phyloP scores from a whole-genome alignment of 1,140 invertebrate genomes.

The Onthophagus taurus region DNA sequence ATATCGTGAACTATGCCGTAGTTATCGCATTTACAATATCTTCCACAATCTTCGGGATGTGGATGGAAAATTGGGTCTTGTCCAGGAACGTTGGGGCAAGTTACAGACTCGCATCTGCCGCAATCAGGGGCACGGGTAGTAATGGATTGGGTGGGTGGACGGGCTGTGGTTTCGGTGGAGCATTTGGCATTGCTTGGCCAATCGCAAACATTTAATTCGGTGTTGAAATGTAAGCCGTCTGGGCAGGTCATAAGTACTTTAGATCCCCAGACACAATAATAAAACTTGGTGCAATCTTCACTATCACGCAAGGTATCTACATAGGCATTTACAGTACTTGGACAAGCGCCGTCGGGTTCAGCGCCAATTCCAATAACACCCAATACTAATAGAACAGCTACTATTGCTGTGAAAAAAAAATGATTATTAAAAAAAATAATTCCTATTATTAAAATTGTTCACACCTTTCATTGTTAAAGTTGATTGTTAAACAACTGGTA shows the following conservation, averaged over 20 bases:
- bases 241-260: background rate
- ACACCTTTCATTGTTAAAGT: no score
- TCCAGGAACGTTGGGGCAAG: background rate
- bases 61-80: background rate
- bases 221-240: background rate
- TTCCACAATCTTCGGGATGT: background rate
- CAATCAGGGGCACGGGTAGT: background rate
- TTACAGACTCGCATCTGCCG: background rate
- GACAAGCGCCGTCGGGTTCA: background rate
- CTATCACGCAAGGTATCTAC: background rate
- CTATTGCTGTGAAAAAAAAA: no score
- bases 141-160: background rate
- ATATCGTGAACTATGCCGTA: conserved; percentile 16
- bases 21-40: background rate
- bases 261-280: background rate
- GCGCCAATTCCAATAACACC: no score
- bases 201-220: background rate
- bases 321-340: background rate
- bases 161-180: background rate
- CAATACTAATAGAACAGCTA: no score
- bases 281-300: background rate
- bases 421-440: no score
- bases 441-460: no score
- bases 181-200: background rate
- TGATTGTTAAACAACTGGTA: no score